Base-by-base conservation (phyloP, 2,888 invertebrate genomes). In the Stictocephala bisonia region DNA sequence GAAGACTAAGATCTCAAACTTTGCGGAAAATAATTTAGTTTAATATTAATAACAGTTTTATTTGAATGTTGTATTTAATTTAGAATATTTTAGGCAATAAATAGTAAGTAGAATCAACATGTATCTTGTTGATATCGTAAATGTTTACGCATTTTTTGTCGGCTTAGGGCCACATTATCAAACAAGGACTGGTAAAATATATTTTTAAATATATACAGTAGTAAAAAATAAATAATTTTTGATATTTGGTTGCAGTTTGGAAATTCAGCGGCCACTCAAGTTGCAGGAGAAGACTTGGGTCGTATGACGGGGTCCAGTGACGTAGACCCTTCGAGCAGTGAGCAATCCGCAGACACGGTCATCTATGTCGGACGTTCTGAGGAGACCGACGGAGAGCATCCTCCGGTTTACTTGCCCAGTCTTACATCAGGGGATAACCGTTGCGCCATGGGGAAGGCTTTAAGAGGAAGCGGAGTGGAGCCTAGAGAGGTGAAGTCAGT, bases 341-440 rank as follows among this genome's bases (percentile, higher is more conserved):
- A 99, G 84, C 89, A 97, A 81, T 97, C 97, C 20, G 97, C 97
- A 74, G 98, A 99, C 84, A 99, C 99, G 0, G 99, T 99, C 75
- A 99, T 99, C 82, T 99, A 97, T 84, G 92, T 95, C 35, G 93
- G 95, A 1, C 93, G 93, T 15, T 84, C 85, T n/a, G 95, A 96
- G 80, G 95, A 95, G 81, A 96, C 96, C 1, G 96, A 96, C 82
- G 95, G 95, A n/a, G 95, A 96, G 83, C 95, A 95, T 86, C 95
- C 95, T 18, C 95, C 96, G 0, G 94, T 95, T 11, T 95, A 95
- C 83, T 91, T 95, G 82, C 95, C 95, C 22, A 93, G 93, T 81
- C 87, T 95, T 56, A 93, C 93, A 7, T 64, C 64, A 1, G 64
- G 64, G 27, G 64, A 64, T 27, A 64, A 64, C 44, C 41, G 94